Base-by-base conservation (phyloP, 2,888 invertebrate genomes). In the Phyllotreta striolata region DNA sequence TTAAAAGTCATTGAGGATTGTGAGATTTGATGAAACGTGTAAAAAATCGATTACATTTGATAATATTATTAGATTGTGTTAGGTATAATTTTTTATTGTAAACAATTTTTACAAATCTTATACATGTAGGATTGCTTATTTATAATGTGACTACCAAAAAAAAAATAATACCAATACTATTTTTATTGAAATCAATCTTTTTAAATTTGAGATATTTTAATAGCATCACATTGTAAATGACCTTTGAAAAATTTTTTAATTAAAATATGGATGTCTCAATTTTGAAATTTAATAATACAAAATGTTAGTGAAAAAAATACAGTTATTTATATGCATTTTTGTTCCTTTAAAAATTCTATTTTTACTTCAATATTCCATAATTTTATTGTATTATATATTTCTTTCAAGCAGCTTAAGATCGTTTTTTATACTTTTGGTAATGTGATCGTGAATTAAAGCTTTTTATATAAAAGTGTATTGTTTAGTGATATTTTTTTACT, bases 401-500 rank as follows among this genome's bases (percentile, higher is more conserved):
- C 70, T 65, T 69, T 74, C 72, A 72, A 71, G 73, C 72, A 70
- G 72, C 73, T 74, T 76, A 69, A 71, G 63, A 71, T 44, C 67
- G 24, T 74, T 74, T 74, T 64, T 76, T 72, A 74, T 76, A 76
- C 76, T 76, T 78, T 79, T 76, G 74, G 78, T 80, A 78, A 80
- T 77, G 79, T 80, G 80, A 80, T 80, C 74, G 80, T 80, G 79
- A 79, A 78, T 79, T 80, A 78, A 78, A 78, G 79, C 79, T 78
- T 78, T 78, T 78, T 77, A 77, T 79, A 80, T 79, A 79, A 80
- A 75, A 79, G 77, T 78, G 79, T 78, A 79, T 79, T 78, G 77
- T 80, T 80, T 80, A 79, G 79, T 80, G 79, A 80, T 80, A 80
- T 80, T 80, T 80, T 80, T 80, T 80, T 80, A 80, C 80, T 80